Conservation (phyloP, 2,888 invertebrate species). For the Eledona agricola region DNA sequence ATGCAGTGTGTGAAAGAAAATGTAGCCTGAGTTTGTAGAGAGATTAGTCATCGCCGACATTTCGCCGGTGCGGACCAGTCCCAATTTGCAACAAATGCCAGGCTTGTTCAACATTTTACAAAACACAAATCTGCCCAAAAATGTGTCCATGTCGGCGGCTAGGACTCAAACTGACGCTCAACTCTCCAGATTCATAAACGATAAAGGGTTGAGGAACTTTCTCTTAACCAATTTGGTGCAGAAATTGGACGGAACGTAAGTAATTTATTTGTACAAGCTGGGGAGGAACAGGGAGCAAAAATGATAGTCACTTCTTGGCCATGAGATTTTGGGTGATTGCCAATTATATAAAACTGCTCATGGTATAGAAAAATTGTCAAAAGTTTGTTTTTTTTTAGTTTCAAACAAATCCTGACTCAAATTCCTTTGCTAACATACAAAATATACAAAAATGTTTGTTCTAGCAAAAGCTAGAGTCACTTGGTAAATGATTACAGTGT, state of each 20-base stretch:
- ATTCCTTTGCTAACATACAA: too few relatives aligned
- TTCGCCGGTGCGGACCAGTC: conserved; percentile 71
- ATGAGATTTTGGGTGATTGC: too few relatives aligned
- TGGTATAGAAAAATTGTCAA: too few relatives aligned
- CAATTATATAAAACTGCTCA: too few relatives aligned
- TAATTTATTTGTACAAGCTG: conserved; percentile 4
- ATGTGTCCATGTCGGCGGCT: conserved; percentile 75
- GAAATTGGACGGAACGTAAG: conserved; percentile 54
- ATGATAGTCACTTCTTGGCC: too few relatives aligned
- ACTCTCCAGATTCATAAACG: conserved; percentile 67
- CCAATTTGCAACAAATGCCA: conserved; percentile 70
- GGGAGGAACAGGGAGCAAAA: too few relatives aligned
- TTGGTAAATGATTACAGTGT: too few relatives aligned
- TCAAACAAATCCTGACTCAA: too few relatives aligned
- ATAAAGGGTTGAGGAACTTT: conserved; percentile 75
- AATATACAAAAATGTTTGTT: too few relatives aligned
- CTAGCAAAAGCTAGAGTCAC: too few relatives aligned
- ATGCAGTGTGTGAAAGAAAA: background rate
- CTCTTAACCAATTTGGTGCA: conserved; percentile 84
- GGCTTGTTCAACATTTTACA: conserved; percentile 74
- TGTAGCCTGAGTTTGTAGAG: conserved; percentile 70
- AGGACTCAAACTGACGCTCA: conserved; percentile 73
- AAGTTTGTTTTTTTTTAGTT: too few relatives aligned
- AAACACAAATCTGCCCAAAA: conserved; percentile 67
- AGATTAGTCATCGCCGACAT: conserved; percentile 78